Base-by-base conservation (phyloP, 1,140 invertebrate species). In the Caenorhabditis elegans region DNA sequence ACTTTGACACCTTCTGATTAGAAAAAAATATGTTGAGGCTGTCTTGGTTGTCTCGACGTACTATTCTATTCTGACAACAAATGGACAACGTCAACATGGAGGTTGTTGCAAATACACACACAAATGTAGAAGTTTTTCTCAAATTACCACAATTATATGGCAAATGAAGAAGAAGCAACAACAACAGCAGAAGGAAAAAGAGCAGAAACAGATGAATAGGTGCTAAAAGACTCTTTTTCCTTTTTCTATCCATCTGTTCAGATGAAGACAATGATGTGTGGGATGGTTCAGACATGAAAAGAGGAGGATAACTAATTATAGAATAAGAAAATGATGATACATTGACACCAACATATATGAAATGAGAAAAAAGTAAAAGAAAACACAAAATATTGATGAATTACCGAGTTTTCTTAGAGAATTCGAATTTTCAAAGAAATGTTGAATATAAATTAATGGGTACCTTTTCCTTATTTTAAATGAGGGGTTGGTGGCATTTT, bases 121-220 rank as follows among this genome's bases (percentile, higher is more conserved):
- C 34, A 39, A 70, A 70, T 70, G 60, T 70, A 70, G 60, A 17
- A 70, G 60, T 70, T 70, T 70, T 70, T 70, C 60, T 70, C 60
- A 70, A 70, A 70, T 70, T 70, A 70, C 60, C 60, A 70, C 60
- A 70, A 70, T 70, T 70, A 70, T 22, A 70, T 43, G 17, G 19
- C 5, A 36, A 34, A 39, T 39, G 34, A 70, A 70, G 13, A 34
- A 31, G 53, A 34, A n/a, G n/a, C n/a, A n/a, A n/a, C n/a, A n/a
- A n/a, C n/a, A n/a, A n/a, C n/a, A n/a, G n/a, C n/a, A n/a, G n/a
- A n/a, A 31, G 28, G 39, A 70, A n/a, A 39, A 39, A 70, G 19
- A 70, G 34, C n/a, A 17, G 60, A 26, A 70, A 24, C 17, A 39
- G 34, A n/a, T 70, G 34, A 39, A 43, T 22, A 39, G 24, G 3